These are phyloP conservation scores for Lepidotrigona ventralis DNA, from an alignment of 1,140 invertebrate species.

Conservation along the genomic window DNA sequence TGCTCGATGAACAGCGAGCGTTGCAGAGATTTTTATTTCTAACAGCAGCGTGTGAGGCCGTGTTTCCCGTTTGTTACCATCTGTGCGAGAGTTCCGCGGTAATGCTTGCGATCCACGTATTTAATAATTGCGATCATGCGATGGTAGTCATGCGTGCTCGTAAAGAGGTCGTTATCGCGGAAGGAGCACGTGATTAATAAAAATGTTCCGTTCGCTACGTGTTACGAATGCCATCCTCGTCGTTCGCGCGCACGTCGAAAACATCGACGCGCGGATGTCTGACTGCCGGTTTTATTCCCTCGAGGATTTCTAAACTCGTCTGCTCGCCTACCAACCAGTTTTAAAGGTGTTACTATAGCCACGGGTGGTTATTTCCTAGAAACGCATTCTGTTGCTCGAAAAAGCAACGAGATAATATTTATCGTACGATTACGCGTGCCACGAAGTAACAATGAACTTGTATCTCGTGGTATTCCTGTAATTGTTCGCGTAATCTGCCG, in stretches of 20 bases:
- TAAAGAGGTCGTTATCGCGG: constrained; percentile 20
- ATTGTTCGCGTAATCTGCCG: not conserved
- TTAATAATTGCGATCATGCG: constrained; percentile 46
- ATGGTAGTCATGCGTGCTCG: not conserved
- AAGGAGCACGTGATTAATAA: constrained; percentile 25
- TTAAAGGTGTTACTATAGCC: not conserved
- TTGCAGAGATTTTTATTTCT: not conserved
- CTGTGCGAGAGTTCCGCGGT: not conserved
- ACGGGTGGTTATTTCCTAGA: not conserved
- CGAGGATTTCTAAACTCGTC: not conserved
- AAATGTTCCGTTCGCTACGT: constrained; percentile 17
- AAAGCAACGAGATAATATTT: not conserved
- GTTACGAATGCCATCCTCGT: not conserved
- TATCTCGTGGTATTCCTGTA: not conserved
- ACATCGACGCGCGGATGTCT: not conserved
- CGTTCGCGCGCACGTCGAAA: not conserved
- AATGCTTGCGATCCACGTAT: constrained; percentile 30
- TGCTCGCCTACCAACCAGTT: not conserved
- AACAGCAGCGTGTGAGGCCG: constrained; percentile 7
- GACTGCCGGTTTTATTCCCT: not conserved
- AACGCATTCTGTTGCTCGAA: not conserved
- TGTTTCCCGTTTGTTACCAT: not conserved
- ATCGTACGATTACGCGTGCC: not conserved
- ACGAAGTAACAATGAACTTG: not conserved
- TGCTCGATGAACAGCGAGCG: not conserved